These are phyloP conservation scores for Tenthredo livida DNA, from an alignment of 2,888 invertebrate genomes.

Conservation along the genomic window DNA sequence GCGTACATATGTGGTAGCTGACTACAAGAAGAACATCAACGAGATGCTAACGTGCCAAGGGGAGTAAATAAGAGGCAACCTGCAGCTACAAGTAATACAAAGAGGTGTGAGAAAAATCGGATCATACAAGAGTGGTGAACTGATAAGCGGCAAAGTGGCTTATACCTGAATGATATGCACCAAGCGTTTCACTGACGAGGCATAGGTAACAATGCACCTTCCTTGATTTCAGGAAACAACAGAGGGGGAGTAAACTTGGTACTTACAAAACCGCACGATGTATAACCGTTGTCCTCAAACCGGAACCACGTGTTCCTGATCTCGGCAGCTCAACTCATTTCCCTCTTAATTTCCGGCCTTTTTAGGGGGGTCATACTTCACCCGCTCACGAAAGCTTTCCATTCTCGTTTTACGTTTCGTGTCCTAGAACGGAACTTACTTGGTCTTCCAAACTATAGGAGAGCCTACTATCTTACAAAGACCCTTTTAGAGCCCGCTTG, in stretches of 20 bases:
- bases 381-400: constrained; percentile 23
- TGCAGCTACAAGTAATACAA: background rate
- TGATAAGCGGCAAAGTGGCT: background rate
- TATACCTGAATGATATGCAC: background rate
- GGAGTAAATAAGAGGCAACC: background rate
- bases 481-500: constrained; percentile 17
- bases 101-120: background rate
- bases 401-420: constrained; percentile 35
- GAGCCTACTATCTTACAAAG: constrained; percentile 24
- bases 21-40: background rate
- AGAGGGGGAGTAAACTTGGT: background rate
- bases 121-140: background rate
- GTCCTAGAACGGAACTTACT: constrained; percentile 31
- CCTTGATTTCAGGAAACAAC: constrained; percentile 17
- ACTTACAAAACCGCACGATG: constrained; percentile 20
- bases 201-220: background rate
- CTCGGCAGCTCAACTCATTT: constrained; percentile 60
- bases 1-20: background rate
- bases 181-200: background rate
- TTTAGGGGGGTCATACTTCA: constrained; percentile 48
- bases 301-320: constrained; percentile 45
- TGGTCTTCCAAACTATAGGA: constrained; percentile 7
- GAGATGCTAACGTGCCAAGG: background rate
- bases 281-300: constrained; percentile 34
- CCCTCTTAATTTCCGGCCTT: constrained; percentile 67